Evolutionary conservation across 2,113 vertebrate genomes (phyloP).

Genomic region (Nematolebias whitei): DNA sequence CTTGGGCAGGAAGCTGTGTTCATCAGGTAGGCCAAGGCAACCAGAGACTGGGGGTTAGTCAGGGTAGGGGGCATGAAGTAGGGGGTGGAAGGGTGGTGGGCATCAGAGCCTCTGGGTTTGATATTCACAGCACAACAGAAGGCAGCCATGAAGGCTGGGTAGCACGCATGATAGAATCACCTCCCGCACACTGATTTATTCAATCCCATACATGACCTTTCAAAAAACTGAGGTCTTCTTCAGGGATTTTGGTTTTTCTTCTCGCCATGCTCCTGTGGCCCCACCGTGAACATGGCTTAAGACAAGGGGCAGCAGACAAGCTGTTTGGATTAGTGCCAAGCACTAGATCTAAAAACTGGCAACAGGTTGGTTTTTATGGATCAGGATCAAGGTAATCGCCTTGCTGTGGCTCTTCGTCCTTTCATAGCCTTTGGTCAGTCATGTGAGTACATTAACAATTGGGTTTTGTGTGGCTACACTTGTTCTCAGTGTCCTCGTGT

Average conservation of each 20-base stretch:
- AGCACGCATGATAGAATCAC: constrained; percentile 63
- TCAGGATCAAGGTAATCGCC: constrained; percentile 55
- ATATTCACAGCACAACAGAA: constrained; percentile 77
- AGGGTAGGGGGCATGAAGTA: constrained; percentile 41
- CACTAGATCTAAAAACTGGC: constrained; percentile 45
- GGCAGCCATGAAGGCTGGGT: constrained; percentile 70
- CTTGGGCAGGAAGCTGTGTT: constrained; percentile 60
- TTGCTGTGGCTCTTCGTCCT: constrained; percentile 23
- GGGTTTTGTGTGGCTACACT: constrained; percentile 3
- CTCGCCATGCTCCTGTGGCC: constrained; percentile 19
- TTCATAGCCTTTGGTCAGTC: constrained; percentile 33
- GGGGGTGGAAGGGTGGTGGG: constrained; percentile 27
- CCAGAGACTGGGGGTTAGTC: constrained; percentile 61
- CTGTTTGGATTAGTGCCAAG: constrained; percentile 50
- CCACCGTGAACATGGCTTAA: constrained; percentile 20
- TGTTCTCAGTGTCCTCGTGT: constrained; percentile 15
- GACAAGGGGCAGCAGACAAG: constrained; percentile 32
- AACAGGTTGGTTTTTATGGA: constrained; percentile 46
- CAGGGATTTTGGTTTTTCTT: constrained; percentile 26
- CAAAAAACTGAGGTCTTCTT: constrained; percentile 60
- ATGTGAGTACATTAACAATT: constrained; percentile 3
- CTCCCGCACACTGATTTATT: constrained; percentile 41
- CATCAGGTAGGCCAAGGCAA: constrained; percentile 67
- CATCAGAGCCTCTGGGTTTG: constrained; percentile 75
- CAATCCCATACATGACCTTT: constrained; percentile 70